Evolutionary conservation across 2,888 invertebrate genomes (phyloP).

Genomic region (Pseudanteris insignis): DNA sequence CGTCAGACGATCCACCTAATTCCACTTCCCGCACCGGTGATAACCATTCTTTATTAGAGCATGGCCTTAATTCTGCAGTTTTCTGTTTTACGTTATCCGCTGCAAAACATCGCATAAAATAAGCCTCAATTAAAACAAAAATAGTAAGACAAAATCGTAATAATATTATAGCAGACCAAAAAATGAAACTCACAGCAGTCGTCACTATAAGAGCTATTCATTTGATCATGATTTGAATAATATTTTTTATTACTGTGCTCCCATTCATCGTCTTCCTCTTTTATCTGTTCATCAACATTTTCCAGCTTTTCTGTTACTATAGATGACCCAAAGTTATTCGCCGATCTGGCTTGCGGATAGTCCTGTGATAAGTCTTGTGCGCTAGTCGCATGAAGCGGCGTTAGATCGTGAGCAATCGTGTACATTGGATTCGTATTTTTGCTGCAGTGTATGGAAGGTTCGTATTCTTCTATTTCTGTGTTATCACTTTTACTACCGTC

Average conservation of each 20-base stretch:
- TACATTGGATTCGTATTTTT: slow-evolving; percentile 48
- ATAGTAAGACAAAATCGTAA: too few relatives aligned
- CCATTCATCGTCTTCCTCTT: slow-evolving; percentile 56
- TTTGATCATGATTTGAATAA: slow-evolving; percentile 45
- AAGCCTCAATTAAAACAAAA: too few relatives aligned
- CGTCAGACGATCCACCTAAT: slow-evolving; percentile 53
- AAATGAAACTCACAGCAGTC: slow-evolving; percentile 56
- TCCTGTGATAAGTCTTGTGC: slow-evolving; percentile 51
- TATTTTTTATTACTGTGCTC: slow-evolving; percentile 50
- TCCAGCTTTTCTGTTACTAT: slow-evolving; percentile 20
- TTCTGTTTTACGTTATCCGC: slow-evolving; percentile 51
- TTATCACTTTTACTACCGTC: slow-evolving; percentile 61
- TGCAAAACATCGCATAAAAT: slow-evolving; percentile 29
- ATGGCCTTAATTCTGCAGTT: background rate
- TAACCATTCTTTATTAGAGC: slow-evolving; percentile 52
- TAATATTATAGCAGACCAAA: too few relatives aligned
- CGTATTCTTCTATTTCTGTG: slow-evolving; percentile 69
- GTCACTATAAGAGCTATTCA: slow-evolving; percentile 44
- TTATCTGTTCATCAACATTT: slow-evolving; percentile 30
- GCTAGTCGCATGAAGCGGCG: slow-evolving; percentile 49
- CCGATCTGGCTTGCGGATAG: slow-evolving; percentile 47
- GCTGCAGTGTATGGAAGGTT: slow-evolving; percentile 44
- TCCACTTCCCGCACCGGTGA: slow-evolving; percentile 60
- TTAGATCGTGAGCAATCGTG: slow-evolving; percentile 47
- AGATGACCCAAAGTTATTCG: slow-evolving; percentile 40